A percentile compares a stretch with the other conserved stretches of the same genome.
Evolutionary conservation across 2,888 invertebrate genomes (phyloP).

Genomic region (Clanis bilineata): DNA sequence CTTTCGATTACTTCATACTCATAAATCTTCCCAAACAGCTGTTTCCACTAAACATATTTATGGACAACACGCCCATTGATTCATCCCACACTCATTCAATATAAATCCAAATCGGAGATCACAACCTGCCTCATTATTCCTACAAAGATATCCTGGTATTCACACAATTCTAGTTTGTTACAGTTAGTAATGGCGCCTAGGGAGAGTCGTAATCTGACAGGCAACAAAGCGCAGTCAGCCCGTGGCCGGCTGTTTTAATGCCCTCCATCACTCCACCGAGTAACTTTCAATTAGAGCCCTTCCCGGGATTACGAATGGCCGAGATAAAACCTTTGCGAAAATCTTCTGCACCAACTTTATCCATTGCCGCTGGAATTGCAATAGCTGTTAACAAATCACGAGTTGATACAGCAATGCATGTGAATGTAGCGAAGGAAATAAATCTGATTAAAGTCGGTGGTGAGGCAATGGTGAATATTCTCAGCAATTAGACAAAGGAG

Average conservation of each 20-base stretch:
- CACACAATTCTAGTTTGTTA: conserved; percentile 41
- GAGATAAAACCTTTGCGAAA: conserved; percentile 13
- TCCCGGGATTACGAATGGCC: conserved; percentile 28
- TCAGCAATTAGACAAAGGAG: conserved; percentile 26
- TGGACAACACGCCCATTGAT: conserved; percentile 4
- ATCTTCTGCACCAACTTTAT: not conserved
- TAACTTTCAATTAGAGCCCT: conserved; percentile 57
- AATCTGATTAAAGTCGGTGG: not conserved
- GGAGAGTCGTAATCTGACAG: conserved; percentile 58
- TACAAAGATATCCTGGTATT: conserved; percentile 26
- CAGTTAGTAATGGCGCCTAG: conserved; percentile 38
- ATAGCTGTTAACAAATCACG: not conserved
- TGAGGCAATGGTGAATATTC: conserved; percentile 16
- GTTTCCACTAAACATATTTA: not conserved
- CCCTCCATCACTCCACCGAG: conserved; percentile 49
- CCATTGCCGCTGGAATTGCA: not conserved
- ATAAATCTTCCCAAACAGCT: not conserved
- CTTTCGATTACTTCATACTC: not conserved
- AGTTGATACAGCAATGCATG: not conserved
- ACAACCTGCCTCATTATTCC: conserved; percentile 15
- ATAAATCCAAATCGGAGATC: conserved; percentile 8
- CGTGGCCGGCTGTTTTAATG: conserved; percentile 47
- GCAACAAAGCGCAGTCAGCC: conserved; percentile 50
- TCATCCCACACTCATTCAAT: conserved; percentile 4
- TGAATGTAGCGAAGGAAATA: not conserved